Evolutionary conservation across 2,113 vertebrate genomes (phyloP).

Genomic region (Eudyptes chrysolophus): DNA sequence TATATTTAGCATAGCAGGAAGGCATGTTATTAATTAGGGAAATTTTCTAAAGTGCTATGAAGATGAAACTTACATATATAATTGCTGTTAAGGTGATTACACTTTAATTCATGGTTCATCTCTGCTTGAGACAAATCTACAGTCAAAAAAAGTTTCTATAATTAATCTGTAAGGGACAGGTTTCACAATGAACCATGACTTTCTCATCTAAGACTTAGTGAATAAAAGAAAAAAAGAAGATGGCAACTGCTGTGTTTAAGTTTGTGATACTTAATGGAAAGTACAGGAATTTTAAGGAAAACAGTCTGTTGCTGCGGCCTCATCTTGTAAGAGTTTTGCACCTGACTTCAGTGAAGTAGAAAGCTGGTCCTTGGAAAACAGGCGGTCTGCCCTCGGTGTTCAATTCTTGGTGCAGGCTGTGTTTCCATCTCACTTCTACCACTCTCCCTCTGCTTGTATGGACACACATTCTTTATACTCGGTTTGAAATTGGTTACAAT

Average conservation of each 20-base stretch:
- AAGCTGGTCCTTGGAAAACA: not conserved
- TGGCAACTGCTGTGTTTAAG: not conserved
- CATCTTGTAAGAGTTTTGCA: not conserved
- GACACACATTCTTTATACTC: not conserved
- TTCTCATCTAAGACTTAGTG: not conserved
- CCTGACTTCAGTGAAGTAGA: not conserved
- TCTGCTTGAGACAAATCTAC: not conserved
- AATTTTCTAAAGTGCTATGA: not conserved
- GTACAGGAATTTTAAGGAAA: not conserved
- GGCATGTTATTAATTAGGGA: not conserved
- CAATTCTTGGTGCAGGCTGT: not conserved
- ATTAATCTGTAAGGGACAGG: not conserved
- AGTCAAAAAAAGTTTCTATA: not conserved
- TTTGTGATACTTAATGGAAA: not conserved
- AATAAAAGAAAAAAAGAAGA: not conserved
- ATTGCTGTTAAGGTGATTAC: not conserved
- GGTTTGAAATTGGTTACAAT: not conserved
- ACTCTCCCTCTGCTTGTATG: not conserved
- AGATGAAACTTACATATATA: not conserved
- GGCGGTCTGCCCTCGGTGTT: not conserved
- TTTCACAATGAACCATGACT: not conserved
- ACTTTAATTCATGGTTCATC: not conserved
- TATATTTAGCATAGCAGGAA: not conserved
- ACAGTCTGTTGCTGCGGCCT: not conserved
- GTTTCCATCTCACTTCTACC: not conserved